Percentiles rank a stretch among this genome's conserved stretches.
Evolutionary conservation across 2,797 vertebrate genomes (phyloP).

Genomic region (Pipistrellus pygmaeus): DNA sequence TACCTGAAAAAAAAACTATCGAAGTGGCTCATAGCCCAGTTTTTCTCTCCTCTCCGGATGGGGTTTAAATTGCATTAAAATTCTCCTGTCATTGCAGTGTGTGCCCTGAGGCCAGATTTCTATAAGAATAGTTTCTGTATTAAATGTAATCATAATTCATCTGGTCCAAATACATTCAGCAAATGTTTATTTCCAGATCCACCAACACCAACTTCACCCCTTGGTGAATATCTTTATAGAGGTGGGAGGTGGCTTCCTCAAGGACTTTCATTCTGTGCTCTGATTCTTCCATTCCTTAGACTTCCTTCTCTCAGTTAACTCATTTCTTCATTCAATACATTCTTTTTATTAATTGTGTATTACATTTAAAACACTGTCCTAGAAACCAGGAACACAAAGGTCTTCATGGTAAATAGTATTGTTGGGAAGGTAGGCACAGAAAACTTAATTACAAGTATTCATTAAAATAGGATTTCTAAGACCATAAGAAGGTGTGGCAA

Average conservation of each 20-base stretch:
- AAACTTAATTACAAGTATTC: neutral
- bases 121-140: neutral
- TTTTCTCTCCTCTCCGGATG: neutral
- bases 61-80: neutral
- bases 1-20: neutral
- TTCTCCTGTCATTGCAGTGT: neutral
- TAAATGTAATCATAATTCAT: neutral
- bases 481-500: neutral
- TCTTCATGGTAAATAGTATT: neutral
- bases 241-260: neutral
- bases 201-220: neutral
- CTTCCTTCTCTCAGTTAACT: slow-evolving; percentile 4
- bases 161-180: neutral
- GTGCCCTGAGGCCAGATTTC: neutral
- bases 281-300: neutral
- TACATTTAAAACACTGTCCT: neutral
- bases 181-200: neutral
- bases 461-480: neutral
- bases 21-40: neutral
- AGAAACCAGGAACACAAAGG: neutral
- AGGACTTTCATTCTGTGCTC: neutral
- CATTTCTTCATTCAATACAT: neutral
- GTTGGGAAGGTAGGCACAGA: neutral
- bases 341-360: neutral
- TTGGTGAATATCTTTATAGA: neutral